phyloP scores from a whole-genome alignment of 2,888 invertebrate genomes.

The Rhyacophila evoluta region DNA sequence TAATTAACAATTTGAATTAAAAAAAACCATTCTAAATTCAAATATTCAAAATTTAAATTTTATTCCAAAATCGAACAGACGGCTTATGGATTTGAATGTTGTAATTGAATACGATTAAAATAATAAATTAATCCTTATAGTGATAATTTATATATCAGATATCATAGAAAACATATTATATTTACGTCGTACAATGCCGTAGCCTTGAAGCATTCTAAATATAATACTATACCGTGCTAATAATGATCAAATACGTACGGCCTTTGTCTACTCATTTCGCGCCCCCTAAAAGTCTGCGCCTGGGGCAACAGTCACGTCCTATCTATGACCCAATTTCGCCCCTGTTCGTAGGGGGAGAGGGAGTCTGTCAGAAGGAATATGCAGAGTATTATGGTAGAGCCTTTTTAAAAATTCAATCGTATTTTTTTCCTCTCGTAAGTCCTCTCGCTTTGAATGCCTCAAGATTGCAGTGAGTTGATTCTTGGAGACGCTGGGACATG shows the following conservation, averaged over 20 bases:
- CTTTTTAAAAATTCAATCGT: conserved; percentile 12
- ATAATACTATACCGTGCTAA: too few relatives aligned
- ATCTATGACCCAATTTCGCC: conserved; percentile 21
- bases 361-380: background rate
- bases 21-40: too few relatives aligned
- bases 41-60: too few relatives aligned
- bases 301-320: conserved; percentile 18
- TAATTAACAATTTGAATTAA: too few relatives aligned
- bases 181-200: too few relatives aligned
- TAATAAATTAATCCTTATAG: too few relatives aligned
- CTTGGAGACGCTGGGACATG: background rate
- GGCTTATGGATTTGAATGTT: too few relatives aligned
- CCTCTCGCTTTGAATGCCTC: background rate
- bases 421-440: background rate
- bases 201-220: too few relatives aligned
- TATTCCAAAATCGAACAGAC: too few relatives aligned
- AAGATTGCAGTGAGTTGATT: conserved; percentile 5
- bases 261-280: background rate
- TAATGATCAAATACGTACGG: conserved; percentile 19
- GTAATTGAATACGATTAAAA: too few relatives aligned
- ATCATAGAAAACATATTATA: too few relatives aligned
- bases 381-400: background rate
- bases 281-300: background rate
- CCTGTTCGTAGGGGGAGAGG: background rate
- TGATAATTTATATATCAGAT: too few relatives aligned